Percentiles rank a stretch among this genome's conserved stretches.
These are phyloP conservation scores for Apostichopus parvimensis DNA, from an alignment of 35 echinoderm and acorn worm species.

Conservation along the genomic window DNA sequence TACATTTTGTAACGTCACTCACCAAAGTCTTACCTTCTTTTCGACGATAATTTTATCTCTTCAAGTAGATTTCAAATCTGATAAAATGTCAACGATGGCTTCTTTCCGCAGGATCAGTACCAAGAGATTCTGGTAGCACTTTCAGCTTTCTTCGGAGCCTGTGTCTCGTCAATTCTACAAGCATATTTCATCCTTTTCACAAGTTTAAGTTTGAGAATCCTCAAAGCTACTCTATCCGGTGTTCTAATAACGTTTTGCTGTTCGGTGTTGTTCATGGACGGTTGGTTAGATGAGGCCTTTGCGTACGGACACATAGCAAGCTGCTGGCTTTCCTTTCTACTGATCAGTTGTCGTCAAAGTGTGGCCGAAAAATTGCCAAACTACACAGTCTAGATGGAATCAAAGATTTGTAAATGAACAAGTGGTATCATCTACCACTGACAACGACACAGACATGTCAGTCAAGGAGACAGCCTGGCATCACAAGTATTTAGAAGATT, in stretches of 20 bases:
- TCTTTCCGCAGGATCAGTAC: conserved; percentile 6
- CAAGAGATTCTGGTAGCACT: conserved; percentile 10
- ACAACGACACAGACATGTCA: too few species aligned
- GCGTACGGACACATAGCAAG: conserved; percentile 14
- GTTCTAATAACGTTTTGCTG: conserved; percentile 35
- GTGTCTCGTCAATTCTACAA: conserved; percentile 16
- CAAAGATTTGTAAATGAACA: too few species aligned
- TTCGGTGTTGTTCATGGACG: conserved; percentile 1
- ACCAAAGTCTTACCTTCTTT: too few species aligned
- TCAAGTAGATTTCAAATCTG: too few species aligned
- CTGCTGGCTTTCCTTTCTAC: conserved; percentile 13
- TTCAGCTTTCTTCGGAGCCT: conserved; percentile 37
- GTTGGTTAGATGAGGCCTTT: conserved; percentile 24
- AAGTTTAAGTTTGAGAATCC: neutral
- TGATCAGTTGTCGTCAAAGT: conserved; percentile 12
- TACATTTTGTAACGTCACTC: too few species aligned
- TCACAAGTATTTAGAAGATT: too few species aligned
- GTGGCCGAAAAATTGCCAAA: conserved; percentile 37
- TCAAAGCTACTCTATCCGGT: conserved; percentile 27
- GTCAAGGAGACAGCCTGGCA: too few species aligned
- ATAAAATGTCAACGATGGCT: neutral
- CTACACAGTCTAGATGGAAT: conserved; percentile 22
- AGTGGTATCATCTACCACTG: too few species aligned
- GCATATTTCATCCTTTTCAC: conserved; percentile 6
- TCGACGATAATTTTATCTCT: neutral